Conservation (phyloP, 2,113 vertebrate genomes). For the Arothron firmamentum region DNA sequence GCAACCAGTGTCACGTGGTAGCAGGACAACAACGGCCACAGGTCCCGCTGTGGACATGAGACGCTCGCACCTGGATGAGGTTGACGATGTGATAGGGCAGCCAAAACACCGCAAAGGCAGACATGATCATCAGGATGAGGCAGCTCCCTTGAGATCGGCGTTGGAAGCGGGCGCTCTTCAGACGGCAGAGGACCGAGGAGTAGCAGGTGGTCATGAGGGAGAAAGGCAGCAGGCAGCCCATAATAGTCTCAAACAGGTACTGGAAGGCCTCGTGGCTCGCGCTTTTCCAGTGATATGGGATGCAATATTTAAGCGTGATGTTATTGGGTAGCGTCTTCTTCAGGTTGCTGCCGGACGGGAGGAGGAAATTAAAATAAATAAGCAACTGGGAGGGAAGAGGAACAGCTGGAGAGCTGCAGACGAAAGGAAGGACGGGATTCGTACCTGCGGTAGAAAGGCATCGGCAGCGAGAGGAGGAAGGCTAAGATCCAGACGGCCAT, state of each 20-base stretch:
- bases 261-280: slow-evolving; percentile 72
- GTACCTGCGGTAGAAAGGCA: slow-evolving; percentile 82
- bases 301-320: slow-evolving; percentile 19
- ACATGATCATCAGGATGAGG: slow-evolving; percentile 80
- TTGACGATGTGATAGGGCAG: slow-evolving; percentile 84
- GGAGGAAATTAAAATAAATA: not conserved
- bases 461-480: slow-evolving; percentile 78
- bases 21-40: not conserved
- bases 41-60: too few species aligned
- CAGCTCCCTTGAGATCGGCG: slow-evolving; percentile 67
- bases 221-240: slow-evolving; percentile 82
- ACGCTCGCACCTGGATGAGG: slow-evolving; percentile 72
- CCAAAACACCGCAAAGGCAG: slow-evolving; percentile 81
- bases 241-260: slow-evolving; percentile 80
- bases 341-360: slow-evolving; percentile 29
- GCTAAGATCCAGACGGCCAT: slow-evolving; percentile 77
- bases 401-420: not conserved
- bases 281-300: slow-evolving; percentile 52
- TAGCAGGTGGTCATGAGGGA: slow-evolving; percentile 79
- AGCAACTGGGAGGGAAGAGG: not conserved
- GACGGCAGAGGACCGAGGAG: slow-evolving; percentile 70
- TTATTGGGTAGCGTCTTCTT: not conserved
- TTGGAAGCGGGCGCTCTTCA: slow-evolving; percentile 74
- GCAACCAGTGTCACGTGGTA: too few species aligned
- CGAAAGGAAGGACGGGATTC: not conserved